A percentile compares a stretch with the other conserved stretches of the same genome.
phyloP scores from a whole-genome alignment of 2,113 vertebrate genomes.

The Caloenas nicobarica region DNA sequence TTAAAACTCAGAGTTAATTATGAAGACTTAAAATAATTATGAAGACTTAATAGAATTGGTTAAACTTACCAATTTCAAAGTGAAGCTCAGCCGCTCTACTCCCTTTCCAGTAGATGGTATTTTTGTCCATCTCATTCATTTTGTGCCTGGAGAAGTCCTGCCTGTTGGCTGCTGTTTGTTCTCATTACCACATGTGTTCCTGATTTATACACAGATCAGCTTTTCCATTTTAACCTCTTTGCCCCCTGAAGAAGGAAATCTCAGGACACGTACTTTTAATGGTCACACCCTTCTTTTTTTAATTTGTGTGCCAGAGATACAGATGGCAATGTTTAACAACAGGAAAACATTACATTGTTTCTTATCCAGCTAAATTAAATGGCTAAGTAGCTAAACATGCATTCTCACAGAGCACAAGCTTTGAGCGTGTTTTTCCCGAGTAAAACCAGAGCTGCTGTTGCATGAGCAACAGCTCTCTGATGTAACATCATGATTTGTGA shows the following conservation, averaged over 20 bases:
- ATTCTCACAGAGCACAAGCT: not conserved
- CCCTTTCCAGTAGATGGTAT: constrained; percentile 1
- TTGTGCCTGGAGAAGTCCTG: constrained; percentile 3
- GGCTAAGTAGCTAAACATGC: constrained; percentile 42
- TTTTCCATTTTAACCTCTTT: constrained; percentile 63
- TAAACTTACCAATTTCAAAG: not conserved
- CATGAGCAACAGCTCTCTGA: not conserved
- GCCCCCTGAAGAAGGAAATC: constrained; percentile 60
- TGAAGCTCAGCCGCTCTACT: not conserved
- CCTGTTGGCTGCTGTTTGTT: constrained; percentile 58
- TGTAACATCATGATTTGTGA: not conserved
- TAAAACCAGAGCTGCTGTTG: constrained; percentile 25
- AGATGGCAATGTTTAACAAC: constrained; percentile 64
- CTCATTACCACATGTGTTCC: constrained; percentile 58
- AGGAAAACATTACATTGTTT: constrained; percentile 58
- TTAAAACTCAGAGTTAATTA: not conserved
- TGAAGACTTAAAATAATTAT: not conserved
- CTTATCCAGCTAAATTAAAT: constrained; percentile 53
- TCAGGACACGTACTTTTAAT: constrained; percentile 55
- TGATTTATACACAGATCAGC: constrained; percentile 36
- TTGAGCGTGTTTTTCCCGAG: not conserved
- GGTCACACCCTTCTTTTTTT: constrained; percentile 61
- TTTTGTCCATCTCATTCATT: constrained; percentile 3
- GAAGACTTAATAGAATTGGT: not conserved
- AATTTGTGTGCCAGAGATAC: constrained; percentile 54